A percentile compares a stretch with the other conserved stretches of the same genome.
These are phyloP conservation scores for Chondrilla cf. caribensis DNA, from an alignment of 37 sponge, comb jelly and placozoan genomes.

Conservation along the genomic window DNA sequence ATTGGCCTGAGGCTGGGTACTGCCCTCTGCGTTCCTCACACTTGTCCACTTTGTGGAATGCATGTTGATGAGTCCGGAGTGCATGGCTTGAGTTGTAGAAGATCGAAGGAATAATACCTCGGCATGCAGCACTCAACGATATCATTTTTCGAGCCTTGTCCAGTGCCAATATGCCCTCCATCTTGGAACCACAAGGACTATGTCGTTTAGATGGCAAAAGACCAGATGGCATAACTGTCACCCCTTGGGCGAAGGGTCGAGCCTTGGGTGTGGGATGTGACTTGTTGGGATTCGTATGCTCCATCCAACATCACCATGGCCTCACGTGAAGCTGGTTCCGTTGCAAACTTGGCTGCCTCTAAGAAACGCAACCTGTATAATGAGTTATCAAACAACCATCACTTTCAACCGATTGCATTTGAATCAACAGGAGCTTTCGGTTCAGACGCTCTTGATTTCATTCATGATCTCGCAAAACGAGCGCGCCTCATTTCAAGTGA, in stretches of 20 bases:
- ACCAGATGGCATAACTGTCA: constrained; percentile 33
- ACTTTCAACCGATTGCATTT: constrained; percentile 12
- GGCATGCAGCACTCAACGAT: constrained; percentile 36
- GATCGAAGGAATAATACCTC: constrained; percentile 16
- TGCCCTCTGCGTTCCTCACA: constrained; percentile 34
- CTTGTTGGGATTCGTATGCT: constrained; percentile 34
- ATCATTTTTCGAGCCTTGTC: constrained; percentile 26
- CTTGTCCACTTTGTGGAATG: constrained; percentile 31
- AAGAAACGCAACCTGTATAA: constrained; percentile 16
- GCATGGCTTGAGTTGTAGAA: constrained; percentile 27
- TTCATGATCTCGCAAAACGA: not conserved
- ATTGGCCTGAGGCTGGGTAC: constrained; percentile 34
- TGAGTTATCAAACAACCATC: not conserved
- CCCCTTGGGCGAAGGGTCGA: constrained; percentile 11
- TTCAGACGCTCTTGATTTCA: not conserved
- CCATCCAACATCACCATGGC: constrained; percentile 31
- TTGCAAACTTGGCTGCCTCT: constrained; percentile 15
- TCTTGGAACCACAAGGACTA: constrained; percentile 25
- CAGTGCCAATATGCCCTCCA: constrained; percentile 26
- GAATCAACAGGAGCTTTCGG: constrained; percentile 16
- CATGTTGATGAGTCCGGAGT: constrained; percentile 15
- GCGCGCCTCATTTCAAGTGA: too few relatives aligned
- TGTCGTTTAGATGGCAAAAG: constrained; percentile 32
- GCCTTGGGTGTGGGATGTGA: constrained; percentile 35
- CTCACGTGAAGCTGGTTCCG: constrained; percentile 5